Evolutionary conservation across 2,888 invertebrate genomes (phyloP).

Genomic region (Ophraella communa): DNA sequence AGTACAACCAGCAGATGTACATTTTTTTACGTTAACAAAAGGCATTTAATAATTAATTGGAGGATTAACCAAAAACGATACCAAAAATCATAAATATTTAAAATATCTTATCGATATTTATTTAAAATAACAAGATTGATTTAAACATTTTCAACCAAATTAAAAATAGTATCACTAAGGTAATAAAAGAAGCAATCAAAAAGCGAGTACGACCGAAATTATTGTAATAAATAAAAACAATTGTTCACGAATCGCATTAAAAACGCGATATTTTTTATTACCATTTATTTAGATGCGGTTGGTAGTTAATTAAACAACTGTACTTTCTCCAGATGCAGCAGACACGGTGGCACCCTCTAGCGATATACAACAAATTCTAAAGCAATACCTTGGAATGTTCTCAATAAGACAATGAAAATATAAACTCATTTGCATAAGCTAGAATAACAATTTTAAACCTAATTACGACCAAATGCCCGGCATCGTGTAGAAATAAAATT

Average conservation of each 20-base stretch:
- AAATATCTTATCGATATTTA: too few species aligned
- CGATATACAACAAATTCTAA: neutral
- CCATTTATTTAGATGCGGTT: neutral
- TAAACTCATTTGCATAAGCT: neutral
- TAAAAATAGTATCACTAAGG: too few species aligned
- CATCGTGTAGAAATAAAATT: neutral
- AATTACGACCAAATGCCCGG: neutral
- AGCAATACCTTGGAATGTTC: neutral
- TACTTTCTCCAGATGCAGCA: neutral
- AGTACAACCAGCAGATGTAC: too few species aligned
- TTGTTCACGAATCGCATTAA: neutral
- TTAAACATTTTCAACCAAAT: too few species aligned
- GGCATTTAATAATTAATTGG: too few species aligned
- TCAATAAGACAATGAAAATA: constrained; percentile 1
- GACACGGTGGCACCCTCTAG: constrained; percentile 12
- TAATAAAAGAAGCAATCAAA: too few species aligned
- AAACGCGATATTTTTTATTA: neutral
- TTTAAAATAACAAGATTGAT: too few species aligned
- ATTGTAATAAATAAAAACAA: neutral
- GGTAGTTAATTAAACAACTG: neutral
- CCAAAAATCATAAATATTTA: too few species aligned
- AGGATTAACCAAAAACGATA: too few species aligned
- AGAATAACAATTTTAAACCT: constrained; percentile 1
- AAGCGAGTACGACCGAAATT: too few species aligned
- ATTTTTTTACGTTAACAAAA: too few species aligned